Base-by-base conservation (phyloP, 2,113 vertebrate species). In the Damaliscus lunatus region DNA sequence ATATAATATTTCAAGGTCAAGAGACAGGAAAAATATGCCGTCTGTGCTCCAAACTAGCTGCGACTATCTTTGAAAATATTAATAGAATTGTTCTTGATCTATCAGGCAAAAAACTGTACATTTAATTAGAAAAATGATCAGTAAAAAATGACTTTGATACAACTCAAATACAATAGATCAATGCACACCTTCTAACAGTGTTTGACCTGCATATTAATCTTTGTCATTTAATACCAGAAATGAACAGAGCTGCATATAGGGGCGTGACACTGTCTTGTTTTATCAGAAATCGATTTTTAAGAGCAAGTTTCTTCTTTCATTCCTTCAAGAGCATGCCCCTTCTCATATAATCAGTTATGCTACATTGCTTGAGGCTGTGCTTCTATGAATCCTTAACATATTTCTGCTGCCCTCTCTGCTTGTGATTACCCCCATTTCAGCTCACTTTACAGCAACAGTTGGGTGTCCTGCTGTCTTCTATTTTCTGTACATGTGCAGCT, bases 371-470 rank as follows among this genome's bases (percentile, higher is more conserved):
- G 62, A 97, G 92, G 52, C 62, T 89, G 27, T 84, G 91, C 23
- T 87, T 95, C 71, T 90, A 2, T 87, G 88, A 97, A 97, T 94
- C 83, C 29, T 59, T 97, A 87, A 55, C 92, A 23, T 81, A 43
- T 77, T 87, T 87, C 77, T 85, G 33, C 40, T 95, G 95, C 96
- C 96, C 96, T 96, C 91, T 96, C 96, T 96, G 96, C 88, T 96
- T 97, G 86, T 11, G 31, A 93, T 97, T 97, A 95, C 29, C 62
- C 94, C 88, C 53, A 29, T 71, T 96, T 94, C 92, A 64, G 90
- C 57, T 97, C 85, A 84, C 67, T 98, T 98, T 98, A 78, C 78
- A 98, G 77, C 11, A 87, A 80, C 82, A 64, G 9, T 88, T n/a
- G 33, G 25, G 3, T 81, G 7, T 67, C 91, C 92, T 89, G 95